Evolutionary conservation across 2,888 invertebrate species (phyloP).

Genomic region (Hypselothyrea guttata): DNA sequence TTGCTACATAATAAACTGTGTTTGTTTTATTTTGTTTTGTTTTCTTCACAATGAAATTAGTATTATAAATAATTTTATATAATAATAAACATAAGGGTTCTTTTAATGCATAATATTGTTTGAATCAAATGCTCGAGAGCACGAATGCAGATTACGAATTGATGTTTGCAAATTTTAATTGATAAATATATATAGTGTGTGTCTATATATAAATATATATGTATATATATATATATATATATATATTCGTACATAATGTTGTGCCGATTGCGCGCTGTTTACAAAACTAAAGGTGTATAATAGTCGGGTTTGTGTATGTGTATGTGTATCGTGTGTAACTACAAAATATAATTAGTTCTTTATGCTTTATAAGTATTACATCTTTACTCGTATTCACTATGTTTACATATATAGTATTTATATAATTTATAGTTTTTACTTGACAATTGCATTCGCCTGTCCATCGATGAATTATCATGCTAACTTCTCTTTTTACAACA

Average conservation of each 20-base stretch:
- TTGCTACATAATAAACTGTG: constrained; percentile 76
- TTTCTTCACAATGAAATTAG: constrained; percentile 73
- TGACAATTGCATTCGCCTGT: constrained; percentile 43
- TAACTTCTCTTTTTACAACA: constrained; percentile 13
- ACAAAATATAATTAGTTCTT: constrained; percentile 64
- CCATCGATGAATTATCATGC: constrained; percentile 18
- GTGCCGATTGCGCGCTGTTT: constrained; percentile 74
- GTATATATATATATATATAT: constrained; percentile 17
- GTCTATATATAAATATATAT: constrained; percentile 4
- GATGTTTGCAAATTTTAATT: constrained; percentile 15
- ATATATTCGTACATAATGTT: constrained; percentile 53
- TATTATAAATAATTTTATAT: constrained; percentile 67
- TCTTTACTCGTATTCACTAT: constrained; percentile 55
- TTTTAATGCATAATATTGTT: constrained; percentile 38
- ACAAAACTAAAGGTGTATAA: constrained; percentile 63
- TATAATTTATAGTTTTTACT: constrained; percentile 60
- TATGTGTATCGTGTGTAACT: constrained; percentile 45
- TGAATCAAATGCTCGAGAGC: constrained; percentile 74
- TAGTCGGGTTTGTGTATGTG: constrained; percentile 23
- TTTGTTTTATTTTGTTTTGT: constrained; percentile 39
- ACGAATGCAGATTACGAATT: constrained; percentile 66
- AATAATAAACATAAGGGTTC: constrained; percentile 73
- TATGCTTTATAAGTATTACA: constrained; percentile 65
- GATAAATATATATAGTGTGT: constrained; percentile 32
- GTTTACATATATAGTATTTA: constrained; percentile 37